Conservation (phyloP, 2,113 vertebrate genomes). For the Antechinus flavipes region DNA sequence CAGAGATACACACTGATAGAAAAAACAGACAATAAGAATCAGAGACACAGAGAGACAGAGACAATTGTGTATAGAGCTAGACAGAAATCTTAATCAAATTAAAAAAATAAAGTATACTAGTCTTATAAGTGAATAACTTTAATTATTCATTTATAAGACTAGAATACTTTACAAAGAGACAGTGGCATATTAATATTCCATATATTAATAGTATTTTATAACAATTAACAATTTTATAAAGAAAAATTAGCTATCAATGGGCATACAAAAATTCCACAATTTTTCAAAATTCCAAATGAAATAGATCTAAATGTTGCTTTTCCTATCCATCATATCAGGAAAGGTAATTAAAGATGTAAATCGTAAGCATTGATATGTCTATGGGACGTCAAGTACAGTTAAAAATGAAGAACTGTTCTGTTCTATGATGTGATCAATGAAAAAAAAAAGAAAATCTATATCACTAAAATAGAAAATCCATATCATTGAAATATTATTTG, state of each 20-base stretch:
- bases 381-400: neutral
- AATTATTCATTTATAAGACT: neutral
- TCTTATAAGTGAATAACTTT: too few species aligned
- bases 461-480: neutral
- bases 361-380: neutral
- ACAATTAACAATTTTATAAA: neutral
- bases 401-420: neutral
- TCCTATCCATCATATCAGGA: neutral
- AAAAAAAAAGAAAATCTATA: neutral
- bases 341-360: neutral
- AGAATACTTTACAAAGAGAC: neutral
- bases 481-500: neutral
- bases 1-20: too few species aligned
- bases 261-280: neutral
- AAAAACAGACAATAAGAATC: neutral
- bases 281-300: neutral
- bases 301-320: neutral
- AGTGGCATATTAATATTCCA: neutral
- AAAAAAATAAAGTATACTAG: neutral
- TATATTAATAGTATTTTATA: too few species aligned
- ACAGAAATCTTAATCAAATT: neutral
- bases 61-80: neutral
- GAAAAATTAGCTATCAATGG: neutral
- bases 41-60: neutral
- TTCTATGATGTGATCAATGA: too few species aligned